Percentiles rank a stretch among this genome's conserved stretches.
These are phyloP conservation scores for Psilopogon haemacephalus DNA, from an alignment of 2,113 vertebrate species.

Conservation along the genomic window DNA sequence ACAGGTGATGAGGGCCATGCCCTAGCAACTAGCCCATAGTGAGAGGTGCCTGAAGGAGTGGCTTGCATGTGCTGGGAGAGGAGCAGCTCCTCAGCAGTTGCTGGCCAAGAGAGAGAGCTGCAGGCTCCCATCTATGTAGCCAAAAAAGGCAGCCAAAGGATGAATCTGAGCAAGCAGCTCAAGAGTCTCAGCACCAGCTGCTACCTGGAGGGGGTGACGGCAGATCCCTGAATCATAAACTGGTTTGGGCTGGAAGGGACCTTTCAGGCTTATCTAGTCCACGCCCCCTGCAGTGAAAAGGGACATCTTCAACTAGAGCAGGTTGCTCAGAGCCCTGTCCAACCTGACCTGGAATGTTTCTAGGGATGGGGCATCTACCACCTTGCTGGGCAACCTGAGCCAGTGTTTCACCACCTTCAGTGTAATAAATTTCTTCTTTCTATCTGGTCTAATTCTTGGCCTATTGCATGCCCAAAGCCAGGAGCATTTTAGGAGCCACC, in stretches of 20 bases:
- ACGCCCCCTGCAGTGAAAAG: not conserved
- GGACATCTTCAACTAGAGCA: not conserved
- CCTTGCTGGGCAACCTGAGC: not conserved
- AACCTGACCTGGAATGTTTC: not conserved
- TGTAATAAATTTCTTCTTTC: not conserved
- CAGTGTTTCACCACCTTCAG: not conserved
- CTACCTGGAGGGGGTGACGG: not conserved
- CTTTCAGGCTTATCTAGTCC: not conserved
- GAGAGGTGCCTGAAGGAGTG: not conserved
- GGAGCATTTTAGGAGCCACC: not conserved
- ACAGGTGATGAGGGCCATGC: not conserved
- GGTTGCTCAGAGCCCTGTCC: not conserved
- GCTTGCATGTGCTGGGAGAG: not conserved
- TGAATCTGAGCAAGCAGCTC: not conserved
- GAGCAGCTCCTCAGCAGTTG: not conserved
- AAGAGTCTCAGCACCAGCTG: accelerated
- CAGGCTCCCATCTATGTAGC: not conserved
- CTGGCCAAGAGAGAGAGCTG: not conserved
- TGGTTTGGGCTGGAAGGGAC: not conserved
- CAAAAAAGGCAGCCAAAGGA: not conserved
- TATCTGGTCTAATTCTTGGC: not conserved
- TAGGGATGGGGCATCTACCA: not conserved
- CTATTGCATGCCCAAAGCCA: not conserved
- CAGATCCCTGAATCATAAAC: not conserved
- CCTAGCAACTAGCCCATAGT: not conserved